Conservation (phyloP, 1,140 invertebrate species). For the Brachionus koreanus region DNA sequence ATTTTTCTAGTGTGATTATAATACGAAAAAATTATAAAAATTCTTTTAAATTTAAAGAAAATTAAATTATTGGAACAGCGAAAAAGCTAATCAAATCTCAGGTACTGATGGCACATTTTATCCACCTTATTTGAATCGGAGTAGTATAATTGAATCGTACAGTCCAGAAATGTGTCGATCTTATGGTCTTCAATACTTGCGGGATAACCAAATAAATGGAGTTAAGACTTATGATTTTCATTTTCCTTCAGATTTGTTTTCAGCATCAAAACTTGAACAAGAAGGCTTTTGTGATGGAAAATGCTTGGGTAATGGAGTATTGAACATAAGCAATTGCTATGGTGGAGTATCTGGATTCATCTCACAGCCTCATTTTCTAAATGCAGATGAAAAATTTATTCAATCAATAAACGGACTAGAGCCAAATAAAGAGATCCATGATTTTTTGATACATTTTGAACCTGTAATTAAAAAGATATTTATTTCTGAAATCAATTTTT, state of each 20-base stretch:
- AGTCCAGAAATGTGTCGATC: conserved; percentile 37
- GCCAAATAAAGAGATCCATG: conserved; percentile 19
- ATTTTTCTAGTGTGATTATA: background rate
- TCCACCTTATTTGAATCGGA: background rate
- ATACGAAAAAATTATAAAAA: background rate
- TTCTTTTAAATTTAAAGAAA: background rate
- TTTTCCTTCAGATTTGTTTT: conserved; percentile 1
- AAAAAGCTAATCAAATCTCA: background rate
- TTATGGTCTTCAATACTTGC: background rate
- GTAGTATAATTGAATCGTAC: background rate
- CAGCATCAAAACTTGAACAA: background rate
- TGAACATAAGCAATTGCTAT: background rate
- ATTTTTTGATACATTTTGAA: conserved; percentile 39
- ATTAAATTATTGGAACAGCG: conserved; percentile 11
- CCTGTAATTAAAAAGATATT: background rate
- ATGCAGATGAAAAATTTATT: conserved; percentile 14
- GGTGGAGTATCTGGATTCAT: conserved; percentile 13
- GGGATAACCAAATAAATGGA: background rate
- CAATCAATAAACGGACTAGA: background rate
- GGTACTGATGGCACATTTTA: conserved; percentile 42
- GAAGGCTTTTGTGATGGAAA: background rate
- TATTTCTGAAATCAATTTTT: no score
- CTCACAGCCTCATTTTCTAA: conserved; percentile 40
- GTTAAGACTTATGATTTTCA: conserved; percentile 32
- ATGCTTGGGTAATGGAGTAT: conserved; percentile 20